Conservation (phyloP, 2,113 vertebrate species). For the Oreochromis niloticus region DNA sequence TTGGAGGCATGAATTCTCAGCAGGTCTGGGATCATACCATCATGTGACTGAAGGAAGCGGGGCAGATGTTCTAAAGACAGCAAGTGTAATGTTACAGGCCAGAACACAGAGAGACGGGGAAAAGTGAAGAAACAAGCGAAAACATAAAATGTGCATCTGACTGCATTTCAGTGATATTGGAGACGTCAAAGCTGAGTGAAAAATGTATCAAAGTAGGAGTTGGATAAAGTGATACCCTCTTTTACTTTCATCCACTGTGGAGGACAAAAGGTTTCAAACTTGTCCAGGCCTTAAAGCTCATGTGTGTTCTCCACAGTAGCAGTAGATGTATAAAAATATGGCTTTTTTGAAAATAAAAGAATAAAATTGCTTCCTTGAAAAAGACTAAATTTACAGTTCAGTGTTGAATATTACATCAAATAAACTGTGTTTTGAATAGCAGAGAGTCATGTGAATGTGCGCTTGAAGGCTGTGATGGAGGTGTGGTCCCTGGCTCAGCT, state of each 20-base stretch:
- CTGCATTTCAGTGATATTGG: neutral
- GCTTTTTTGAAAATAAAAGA: neutral
- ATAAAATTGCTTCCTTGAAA: neutral
- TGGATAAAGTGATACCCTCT: fast-evolving
- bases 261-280: neutral
- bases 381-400: neutral
- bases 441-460: neutral
- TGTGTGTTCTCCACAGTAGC: neutral
- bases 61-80: neutral
- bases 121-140: neutral
- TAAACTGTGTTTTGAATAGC: neutral
- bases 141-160: neutral
- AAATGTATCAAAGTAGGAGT: neutral
- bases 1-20: neutral
- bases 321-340: neutral
- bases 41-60: neutral
- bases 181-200: neutral
- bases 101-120: neutral
- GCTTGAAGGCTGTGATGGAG: neutral
- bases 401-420: neutral
- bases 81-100: neutral
- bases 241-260: neutral
- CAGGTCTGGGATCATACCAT: neutral
- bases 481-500: neutral
- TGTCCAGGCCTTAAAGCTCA: neutral